A percentile compares a stretch with the other conserved stretches of the same genome.
phyloP scores from a whole-genome alignment of 2,888 invertebrate species.

The Lasioglossum pauxillum region DNA sequence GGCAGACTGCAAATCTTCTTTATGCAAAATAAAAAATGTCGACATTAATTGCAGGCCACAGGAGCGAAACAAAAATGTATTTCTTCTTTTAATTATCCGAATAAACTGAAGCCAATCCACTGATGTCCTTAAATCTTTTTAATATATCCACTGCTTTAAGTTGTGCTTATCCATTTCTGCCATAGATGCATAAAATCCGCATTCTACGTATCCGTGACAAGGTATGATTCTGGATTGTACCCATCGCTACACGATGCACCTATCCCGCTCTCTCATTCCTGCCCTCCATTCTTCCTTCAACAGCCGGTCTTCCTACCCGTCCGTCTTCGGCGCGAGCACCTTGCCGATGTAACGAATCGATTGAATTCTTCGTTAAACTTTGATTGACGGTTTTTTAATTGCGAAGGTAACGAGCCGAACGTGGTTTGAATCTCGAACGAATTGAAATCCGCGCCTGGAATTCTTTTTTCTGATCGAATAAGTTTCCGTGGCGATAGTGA shows the following conservation, averaged over 20 bases:
- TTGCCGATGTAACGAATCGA: slow-evolving; percentile 43
- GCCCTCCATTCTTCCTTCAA: slow-evolving; percentile 5
- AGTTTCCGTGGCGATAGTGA: not conserved
- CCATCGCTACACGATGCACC: not conserved
- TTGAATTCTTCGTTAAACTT: slow-evolving; percentile 54
- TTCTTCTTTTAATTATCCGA: too few species aligned
- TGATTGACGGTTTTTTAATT: slow-evolving; percentile 54
- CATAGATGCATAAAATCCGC: too few species aligned
- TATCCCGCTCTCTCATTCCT: not conserved
- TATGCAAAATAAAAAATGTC: too few species aligned
- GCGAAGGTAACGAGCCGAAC: slow-evolving; percentile 30
- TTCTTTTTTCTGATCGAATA: slow-evolving; percentile 8
- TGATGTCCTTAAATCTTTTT: too few species aligned
- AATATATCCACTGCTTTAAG: too few species aligned
- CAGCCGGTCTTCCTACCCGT: slow-evolving; percentile 8
- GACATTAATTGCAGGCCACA: too few species aligned
- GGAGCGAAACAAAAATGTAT: too few species aligned
- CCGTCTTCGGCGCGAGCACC: not conserved
- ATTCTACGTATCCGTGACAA: not conserved
- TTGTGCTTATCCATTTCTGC: too few species aligned
- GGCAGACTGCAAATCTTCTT: too few species aligned
- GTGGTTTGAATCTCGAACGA: not conserved
- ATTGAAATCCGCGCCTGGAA: slow-evolving; percentile 3
- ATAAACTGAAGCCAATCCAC: too few species aligned
- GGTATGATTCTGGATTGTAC: not conserved